Evolutionary conservation across 2,888 invertebrate species (phyloP), one percentile per base, ranked within the genome.

Genomic region (Diarsia dahlii): DNA sequence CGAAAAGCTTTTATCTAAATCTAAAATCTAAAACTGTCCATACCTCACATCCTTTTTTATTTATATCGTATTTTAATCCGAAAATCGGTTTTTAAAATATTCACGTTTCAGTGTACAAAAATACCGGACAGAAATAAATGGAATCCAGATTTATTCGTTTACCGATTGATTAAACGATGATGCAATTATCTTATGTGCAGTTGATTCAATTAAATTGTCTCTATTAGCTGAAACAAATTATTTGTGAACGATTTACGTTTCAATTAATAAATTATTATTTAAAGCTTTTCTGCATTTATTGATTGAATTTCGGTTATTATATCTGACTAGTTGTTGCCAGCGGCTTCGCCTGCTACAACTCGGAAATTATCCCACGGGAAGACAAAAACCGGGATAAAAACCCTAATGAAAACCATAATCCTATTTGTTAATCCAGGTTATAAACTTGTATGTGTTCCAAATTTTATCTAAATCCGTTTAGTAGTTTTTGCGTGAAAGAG

Each of bases 181-280:
- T 87, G 86, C 89, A 91, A 91, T 91, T 91, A 90, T 87, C 76
- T 84, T 78, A 80, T 83, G 81, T 75, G 78, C 79, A 79, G 71
- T 81, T 85, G 77, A 86, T 81, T 87, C 85, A 89, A 91, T 91
- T 88, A 87, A 88, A 86, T 81, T 45, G 71, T 72, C 76, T 74
- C 68, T 84, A 84, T 85, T 76, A 84, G 71, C 79, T 76, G 78
- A 78, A 77, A 81, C 72, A 63, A 63, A 80, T 77, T 81, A 87
- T 83, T 82, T 74, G 72, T 77, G 82, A 84, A 73, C 81, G 74
- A 84, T 85, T 88, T 84, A 73, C 68, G 68, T 74, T 71, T 56
- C 62, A 69, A 63, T 64, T 46, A 67, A 76, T 69, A 60, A 66
- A 34, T 45, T 45, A 23, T 63, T 54, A 58, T 72, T 46, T 46